Percentiles rank a stretch among this genome's conserved stretches.
phyloP scores from a whole-genome alignment of 2,797 vertebrate genomes.

The Philypnodon macrostomus region DNA sequence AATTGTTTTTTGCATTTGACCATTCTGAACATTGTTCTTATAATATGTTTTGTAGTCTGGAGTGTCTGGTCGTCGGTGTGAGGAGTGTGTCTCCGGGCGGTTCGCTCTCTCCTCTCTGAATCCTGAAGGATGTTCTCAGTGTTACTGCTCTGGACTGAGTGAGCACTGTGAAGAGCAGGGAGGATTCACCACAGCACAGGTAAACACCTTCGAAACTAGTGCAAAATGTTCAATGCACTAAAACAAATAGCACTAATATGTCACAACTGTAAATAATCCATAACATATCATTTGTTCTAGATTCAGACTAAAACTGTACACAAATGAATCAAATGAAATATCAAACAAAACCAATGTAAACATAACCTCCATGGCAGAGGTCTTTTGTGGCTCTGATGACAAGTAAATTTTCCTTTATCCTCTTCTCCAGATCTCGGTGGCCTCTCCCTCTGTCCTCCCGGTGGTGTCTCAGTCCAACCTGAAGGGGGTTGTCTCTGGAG shows the following conservation, averaged over 20 bases:
- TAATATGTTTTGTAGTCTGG: constrained; percentile 73
- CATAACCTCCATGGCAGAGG: too few relatives aligned
- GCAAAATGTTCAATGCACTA: too few relatives aligned
- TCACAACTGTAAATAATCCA: too few relatives aligned
- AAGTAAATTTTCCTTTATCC: too few relatives aligned
- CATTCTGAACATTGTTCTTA: neutral
- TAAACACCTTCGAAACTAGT: constrained; percentile 74
- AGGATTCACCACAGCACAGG: constrained; percentile 76
- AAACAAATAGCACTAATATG: too few relatives aligned
- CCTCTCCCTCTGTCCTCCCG: constrained; percentile 60
- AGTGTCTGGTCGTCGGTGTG: constrained; percentile 83
- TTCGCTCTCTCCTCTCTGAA: constrained; percentile 76
- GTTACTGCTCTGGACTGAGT: constrained; percentile 89
- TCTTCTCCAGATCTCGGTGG: constrained; percentile 73
- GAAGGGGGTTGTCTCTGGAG: constrained; percentile 77
- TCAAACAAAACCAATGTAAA: too few relatives aligned
- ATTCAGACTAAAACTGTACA: too few relatives aligned
- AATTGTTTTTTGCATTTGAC: neutral
- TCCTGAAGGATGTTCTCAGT: constrained; percentile 80
- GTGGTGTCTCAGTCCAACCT: constrained; percentile 85
- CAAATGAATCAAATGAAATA: too few relatives aligned
- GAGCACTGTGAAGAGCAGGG: constrained; percentile 81
- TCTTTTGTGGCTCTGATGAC: too few relatives aligned
- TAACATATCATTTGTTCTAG: too few relatives aligned
- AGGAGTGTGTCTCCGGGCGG: constrained; percentile 81